A percentile compares a stretch with the other conserved stretches of the same genome.
Evolutionary conservation across 1,140 invertebrate species (phyloP).

Genomic region (Bombus sibiricus): DNA sequence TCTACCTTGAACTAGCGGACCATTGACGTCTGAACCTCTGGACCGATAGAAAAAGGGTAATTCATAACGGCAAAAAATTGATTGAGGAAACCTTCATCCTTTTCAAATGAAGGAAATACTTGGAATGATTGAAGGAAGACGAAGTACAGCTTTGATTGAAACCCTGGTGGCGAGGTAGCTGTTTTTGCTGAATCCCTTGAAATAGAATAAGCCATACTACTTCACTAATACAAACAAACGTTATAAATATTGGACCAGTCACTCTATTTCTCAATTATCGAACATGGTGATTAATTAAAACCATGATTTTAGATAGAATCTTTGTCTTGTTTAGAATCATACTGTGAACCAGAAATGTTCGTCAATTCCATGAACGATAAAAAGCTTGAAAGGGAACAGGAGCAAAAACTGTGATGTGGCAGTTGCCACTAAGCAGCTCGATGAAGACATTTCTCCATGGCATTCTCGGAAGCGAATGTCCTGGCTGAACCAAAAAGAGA

Average conservation of each 20-base stretch:
- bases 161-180: background rate
- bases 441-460: conserved; percentile 31
- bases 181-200: background rate
- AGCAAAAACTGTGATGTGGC: background rate
- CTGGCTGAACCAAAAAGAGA: conserved; percentile 1
- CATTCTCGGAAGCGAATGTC: background rate
- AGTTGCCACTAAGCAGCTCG: background rate
- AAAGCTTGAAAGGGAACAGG: background rate
- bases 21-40: background rate
- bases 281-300: background rate
- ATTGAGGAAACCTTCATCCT: background rate
- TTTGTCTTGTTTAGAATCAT: too few relatives aligned
- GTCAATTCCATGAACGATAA: background rate
- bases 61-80: background rate
- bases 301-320: background rate
- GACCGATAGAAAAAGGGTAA: background rate
- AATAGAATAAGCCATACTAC: background rate
- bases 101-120: background rate
- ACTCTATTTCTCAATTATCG: too few relatives aligned
- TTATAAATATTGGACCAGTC: background rate
- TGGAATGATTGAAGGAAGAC: background rate
- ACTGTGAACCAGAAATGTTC: background rate
- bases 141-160: background rate
- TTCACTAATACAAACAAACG: background rate
- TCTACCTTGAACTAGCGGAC: background rate